A percentile compares a stretch with the other conserved stretches of the same genome.
phyloP scores from a whole-genome alignment of 2,888 invertebrate genomes.

The Meiosimyza decipiens region DNA sequence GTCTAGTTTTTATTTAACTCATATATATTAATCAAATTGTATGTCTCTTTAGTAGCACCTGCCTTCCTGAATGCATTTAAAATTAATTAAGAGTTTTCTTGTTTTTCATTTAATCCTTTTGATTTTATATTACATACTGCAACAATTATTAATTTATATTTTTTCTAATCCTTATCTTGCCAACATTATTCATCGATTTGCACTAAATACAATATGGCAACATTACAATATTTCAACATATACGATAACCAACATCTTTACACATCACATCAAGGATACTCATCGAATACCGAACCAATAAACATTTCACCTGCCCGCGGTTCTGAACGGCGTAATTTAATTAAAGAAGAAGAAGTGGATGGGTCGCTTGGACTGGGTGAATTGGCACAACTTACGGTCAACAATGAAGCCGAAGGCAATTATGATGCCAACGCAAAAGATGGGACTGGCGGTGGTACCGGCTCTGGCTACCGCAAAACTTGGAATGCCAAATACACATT shows the following conservation, averaged over 20 bases:
- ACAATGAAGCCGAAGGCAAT: slow-evolving; percentile 94
- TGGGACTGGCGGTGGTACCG: slow-evolving; percentile 58
- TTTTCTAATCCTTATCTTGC: not conserved
- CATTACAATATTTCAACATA: not conserved
- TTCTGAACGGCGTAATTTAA: slow-evolving; percentile 51
- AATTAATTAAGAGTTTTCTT: slow-evolving; percentile 2
- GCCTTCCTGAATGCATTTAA: slow-evolving; percentile 3
- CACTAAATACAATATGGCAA: not conserved
- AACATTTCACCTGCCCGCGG: slow-evolving; percentile 48
- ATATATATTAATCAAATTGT: slow-evolving; percentile 19
- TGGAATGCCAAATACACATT: slow-evolving; percentile 98
- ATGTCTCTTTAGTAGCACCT: not conserved
- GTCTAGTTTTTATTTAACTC: slow-evolving; percentile 32
- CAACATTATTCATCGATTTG: not conserved
- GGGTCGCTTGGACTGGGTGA: slow-evolving; percentile 91
- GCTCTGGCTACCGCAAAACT: slow-evolving; percentile 87
- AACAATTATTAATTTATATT: not conserved
- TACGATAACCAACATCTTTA: not conserved
- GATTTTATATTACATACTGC: not conserved
- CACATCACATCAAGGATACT: slow-evolving; percentile 45
- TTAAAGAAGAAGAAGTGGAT: slow-evolving; percentile 73
- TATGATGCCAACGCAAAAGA: slow-evolving; percentile 87
- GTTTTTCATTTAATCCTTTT: slow-evolving; percentile 12
- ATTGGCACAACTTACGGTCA: slow-evolving; percentile 95
- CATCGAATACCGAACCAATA: slow-evolving; percentile 50